phyloP scores from a whole-genome alignment of 92 coral and sea anemone species.

The Zoanthus sociatus region DNA sequence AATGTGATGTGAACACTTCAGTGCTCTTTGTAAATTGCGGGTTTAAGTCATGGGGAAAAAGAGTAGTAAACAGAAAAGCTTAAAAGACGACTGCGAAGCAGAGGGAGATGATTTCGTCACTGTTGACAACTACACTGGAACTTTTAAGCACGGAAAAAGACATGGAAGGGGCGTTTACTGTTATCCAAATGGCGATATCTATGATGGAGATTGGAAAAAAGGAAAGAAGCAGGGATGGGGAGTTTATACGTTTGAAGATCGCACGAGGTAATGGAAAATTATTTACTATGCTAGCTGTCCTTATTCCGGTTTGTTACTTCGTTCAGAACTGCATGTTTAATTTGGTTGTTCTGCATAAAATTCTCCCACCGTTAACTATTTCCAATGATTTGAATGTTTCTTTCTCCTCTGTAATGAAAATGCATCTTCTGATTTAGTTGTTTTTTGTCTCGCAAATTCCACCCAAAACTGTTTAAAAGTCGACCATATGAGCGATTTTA shows the following conservation, averaged over 20 bases:
- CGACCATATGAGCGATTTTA: no score
- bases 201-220: constrained; percentile 97
- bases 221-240: constrained; percentile 92
- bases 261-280: constrained; percentile 67
- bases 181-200: constrained; percentile 93
- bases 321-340: constrained; percentile 24
- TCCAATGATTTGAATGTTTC: not conserved
- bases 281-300: not conserved
- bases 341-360: constrained; percentile 4
- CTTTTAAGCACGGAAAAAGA: constrained; percentile 73
- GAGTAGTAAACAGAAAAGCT: constrained; percentile 33
- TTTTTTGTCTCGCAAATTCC: not conserved
- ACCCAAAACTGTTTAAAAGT: not conserved
- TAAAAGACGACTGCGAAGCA: constrained; percentile 31
- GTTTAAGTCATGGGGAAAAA: constrained; percentile 33
- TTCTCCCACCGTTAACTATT: not conserved
- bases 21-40: not conserved
- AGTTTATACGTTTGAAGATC: constrained; percentile 77
- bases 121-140: constrained; percentile 78
- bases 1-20: not conserved
- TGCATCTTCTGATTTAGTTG: not conserved
- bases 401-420: not conserved
- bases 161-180: constrained; percentile 91
- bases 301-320: constrained; percentile 14
- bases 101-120: constrained; percentile 74